phyloP scores from a whole-genome alignment of 2,888 invertebrate genomes.

The Euzetes globulus region DNA sequence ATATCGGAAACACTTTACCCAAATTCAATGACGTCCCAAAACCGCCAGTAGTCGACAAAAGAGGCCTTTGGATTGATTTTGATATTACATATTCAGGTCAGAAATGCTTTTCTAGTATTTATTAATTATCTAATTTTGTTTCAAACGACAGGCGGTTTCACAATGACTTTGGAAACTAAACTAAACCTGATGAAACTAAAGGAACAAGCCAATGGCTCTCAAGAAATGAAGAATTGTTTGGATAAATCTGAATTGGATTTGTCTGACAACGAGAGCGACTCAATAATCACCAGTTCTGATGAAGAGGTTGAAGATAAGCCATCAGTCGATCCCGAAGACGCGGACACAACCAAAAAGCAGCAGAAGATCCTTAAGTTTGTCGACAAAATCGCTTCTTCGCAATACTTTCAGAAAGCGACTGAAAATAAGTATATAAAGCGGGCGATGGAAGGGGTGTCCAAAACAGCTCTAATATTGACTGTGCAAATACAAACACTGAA shows the following conservation, averaged over 20 bases:
- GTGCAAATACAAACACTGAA: constrained; percentile 71
- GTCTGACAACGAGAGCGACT: constrained; percentile 32
- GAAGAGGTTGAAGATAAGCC: constrained; percentile 44
- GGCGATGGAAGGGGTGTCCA: constrained; percentile 82
- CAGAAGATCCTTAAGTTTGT: constrained; percentile 68
- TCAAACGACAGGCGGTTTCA: constrained; percentile 44
- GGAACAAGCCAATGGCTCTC: constrained; percentile 23
- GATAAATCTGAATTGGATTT: constrained; percentile 8
- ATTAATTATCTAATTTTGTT: neutral
- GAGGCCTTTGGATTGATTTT: constrained; percentile 81
- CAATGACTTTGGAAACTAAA: constrained; percentile 78
- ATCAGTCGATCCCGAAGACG: constrained; percentile 44
- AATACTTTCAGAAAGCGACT: constrained; percentile 78
- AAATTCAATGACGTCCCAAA: constrained; percentile 57
- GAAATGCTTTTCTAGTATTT: neutral
- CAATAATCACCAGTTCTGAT: constrained; percentile 36
- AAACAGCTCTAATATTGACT: constrained; percentile 73
- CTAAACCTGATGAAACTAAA: constrained; percentile 67
- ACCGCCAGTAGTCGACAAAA: constrained; percentile 62
- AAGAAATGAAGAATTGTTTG: constrained; percentile 9
- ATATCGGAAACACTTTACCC: constrained; percentile 63
- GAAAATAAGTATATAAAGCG: constrained; percentile 77
- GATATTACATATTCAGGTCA: constrained; percentile 59
- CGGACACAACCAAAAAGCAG: constrained; percentile 39
- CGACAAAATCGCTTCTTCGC: constrained; percentile 73